phyloP scores from a whole-genome alignment of 2,888 invertebrate species.

The Bruchidius siliquastri region DNA sequence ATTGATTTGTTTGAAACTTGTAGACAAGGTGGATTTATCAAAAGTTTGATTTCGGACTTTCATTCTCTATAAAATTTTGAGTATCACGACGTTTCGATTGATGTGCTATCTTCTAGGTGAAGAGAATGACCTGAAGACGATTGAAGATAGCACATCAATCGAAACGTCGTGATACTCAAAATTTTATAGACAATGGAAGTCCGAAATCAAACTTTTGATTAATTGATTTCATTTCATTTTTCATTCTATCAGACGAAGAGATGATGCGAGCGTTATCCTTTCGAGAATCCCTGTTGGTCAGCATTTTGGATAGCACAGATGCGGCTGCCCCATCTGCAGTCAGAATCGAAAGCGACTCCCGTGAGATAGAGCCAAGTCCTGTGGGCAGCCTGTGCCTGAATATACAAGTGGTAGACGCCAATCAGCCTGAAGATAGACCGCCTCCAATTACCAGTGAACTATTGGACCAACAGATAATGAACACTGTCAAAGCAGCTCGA shows the following conservation, averaged over 20 bases:
- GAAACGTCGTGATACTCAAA: no score
- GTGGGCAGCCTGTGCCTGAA: constrained; percentile 47
- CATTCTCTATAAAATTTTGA: no score
- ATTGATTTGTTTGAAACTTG: no score
- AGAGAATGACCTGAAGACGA: no score
- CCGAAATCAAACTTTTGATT: no score
- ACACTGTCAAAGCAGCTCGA: constrained; percentile 22
- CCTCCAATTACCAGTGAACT: constrained; percentile 8
- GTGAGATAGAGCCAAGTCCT: constrained; percentile 24
- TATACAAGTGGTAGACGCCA: constrained; percentile 44
- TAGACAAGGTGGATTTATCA: no score
- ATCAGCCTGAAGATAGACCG: constrained; percentile 27
- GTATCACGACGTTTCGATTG: no score
- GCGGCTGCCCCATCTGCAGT: constrained; percentile 20
- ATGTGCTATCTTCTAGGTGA: no score
- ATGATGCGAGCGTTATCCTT: constrained; percentile 52
- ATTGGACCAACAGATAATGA: constrained; percentile 18
- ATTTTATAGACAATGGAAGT: no score
- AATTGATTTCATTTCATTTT: background rate
- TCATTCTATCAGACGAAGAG: constrained; percentile 45
- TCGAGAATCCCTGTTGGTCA: constrained; percentile 53
- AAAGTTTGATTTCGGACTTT: no score
- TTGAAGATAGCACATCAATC: no score
- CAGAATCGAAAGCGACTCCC: constrained; percentile 16
- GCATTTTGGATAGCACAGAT: constrained; percentile 45